A percentile compares a stretch with the other conserved stretches of the same genome.
phyloP scores from a whole-genome alignment of 2,113 vertebrate genomes.

The Laterallus jamaicensis region DNA sequence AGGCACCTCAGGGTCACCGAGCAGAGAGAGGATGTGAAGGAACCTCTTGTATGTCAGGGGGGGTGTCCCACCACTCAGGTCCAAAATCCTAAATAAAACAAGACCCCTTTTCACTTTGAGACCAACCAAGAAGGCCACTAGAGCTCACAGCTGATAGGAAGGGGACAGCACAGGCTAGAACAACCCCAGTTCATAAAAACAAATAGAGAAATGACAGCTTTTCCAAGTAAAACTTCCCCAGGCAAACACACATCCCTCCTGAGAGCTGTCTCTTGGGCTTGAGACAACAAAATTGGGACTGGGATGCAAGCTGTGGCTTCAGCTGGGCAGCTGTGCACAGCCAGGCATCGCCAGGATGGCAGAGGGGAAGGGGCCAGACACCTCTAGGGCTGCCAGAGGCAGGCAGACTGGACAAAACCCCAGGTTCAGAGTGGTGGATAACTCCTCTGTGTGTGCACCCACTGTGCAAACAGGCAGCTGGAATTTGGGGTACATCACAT shows the following conservation, averaged over 20 bases:
- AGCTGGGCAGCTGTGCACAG: not conserved
- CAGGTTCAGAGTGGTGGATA: not conserved
- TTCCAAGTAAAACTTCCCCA: not conserved
- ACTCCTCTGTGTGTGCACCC: not conserved
- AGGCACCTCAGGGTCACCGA: conserved; percentile 66
- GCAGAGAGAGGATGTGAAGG: conserved; percentile 58
- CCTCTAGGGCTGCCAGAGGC: not conserved
- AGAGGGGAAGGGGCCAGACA: rapidly evolving
- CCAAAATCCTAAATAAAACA: conserved; percentile 53
- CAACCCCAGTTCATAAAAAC: not conserved
- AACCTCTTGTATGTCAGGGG: conserved; percentile 74
- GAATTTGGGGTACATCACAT: not conserved
- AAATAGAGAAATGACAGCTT: not conserved
- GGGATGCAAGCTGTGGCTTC: not conserved
- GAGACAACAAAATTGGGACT: not conserved
- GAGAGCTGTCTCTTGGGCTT: not conserved
- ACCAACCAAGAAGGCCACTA: not conserved
- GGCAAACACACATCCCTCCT: not conserved
- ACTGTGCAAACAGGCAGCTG: not conserved
- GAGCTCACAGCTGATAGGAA: not conserved
- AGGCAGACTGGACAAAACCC: not conserved
- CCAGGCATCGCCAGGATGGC: not conserved
- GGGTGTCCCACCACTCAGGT: conserved; percentile 55
- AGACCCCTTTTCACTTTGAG: not conserved
- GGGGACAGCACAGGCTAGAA: not conserved